Evolutionary conservation across 1,140 invertebrate species (phyloP), one percentile per base, ranked within the genome.

Genomic region (Monomorium pharaonis): DNA sequence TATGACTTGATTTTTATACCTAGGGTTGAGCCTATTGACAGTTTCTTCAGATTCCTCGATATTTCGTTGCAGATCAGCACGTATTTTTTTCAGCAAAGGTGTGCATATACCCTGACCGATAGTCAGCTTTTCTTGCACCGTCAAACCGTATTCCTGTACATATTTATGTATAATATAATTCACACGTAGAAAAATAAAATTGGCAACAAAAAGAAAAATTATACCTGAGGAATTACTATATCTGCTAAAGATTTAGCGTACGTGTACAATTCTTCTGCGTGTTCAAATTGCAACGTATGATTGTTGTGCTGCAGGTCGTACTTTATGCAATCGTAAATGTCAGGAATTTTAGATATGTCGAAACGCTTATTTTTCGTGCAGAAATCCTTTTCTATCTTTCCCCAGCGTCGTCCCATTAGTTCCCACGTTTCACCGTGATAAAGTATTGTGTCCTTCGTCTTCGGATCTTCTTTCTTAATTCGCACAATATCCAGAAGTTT

Each of bases 401-500:
- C 98, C 99, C 99, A 99, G 54, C 99, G 96, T 42, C 99, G 96
- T 18, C 98, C 98, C 97, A 99, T 99, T 51, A 99, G 95, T 92
- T 99, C 99, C 99, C 99, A 99, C 0, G 98, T 99, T 96, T 99
- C 99, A 5, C 98, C 99, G 92, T 99, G 98, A 94, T 99, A 99
- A 27, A 99, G 95, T 81, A 98, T 97, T 4, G 98, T 97, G 93
- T 99, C 98, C 96, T 98, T 98, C 18, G 97, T 98, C 95, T 98
- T 98, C 1, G 96, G 96, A 95, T 98, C 98, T 84, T 98, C 98
- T 92, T 97, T 97, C 93, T 98, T 98, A 85, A 97, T 95, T 93
- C 97, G 96, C 18, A 99, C 98, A 76, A 99, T 97, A 88, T 97
- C 96, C 95, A 99, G 97, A 16, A 99, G 95, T 77, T 98, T 97